phyloP scores from a whole-genome alignment of 2,113 vertebrate species.

The Tenrec ecaudatus region DNA sequence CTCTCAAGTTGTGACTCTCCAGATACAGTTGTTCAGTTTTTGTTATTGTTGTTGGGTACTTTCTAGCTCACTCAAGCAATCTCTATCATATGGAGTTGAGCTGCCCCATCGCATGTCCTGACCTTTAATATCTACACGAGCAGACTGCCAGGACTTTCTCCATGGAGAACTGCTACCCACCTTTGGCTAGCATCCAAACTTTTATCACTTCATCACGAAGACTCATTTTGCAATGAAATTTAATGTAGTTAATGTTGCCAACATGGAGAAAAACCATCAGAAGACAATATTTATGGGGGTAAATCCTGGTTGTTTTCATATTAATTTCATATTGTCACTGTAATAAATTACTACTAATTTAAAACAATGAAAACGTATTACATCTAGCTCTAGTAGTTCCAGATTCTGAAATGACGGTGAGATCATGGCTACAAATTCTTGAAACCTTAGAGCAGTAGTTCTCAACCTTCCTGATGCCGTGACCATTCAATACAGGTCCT shows the following conservation, averaged over 20 bases:
- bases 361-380: neutral
- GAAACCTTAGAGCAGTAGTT: too few species aligned
- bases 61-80: neutral
- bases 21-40: neutral
- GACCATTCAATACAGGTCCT: too few species aligned
- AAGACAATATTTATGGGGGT: neutral
- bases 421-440: too few species aligned
- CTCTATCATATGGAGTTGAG: neutral
- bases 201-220: too few species aligned
- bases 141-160: too few species aligned
- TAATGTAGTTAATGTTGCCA: neutral
- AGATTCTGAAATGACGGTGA: neutral
- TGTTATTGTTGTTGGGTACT: neutral
- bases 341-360: neutral
- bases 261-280: neutral
- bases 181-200: too few species aligned
- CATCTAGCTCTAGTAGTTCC: neutral
- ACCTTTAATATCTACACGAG: neutral
- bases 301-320: neutral
- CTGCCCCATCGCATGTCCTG: neutral
- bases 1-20: neutral
- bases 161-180: too few species aligned
- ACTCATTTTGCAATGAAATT: neutral
- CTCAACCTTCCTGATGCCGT: fast-evolving
- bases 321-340: neutral